A percentile compares a stretch with the other conserved stretches of the same genome.
Evolutionary conservation across 2,113 vertebrate genomes (phyloP).

Genomic region (Phalacrocorax carbo): DNA sequence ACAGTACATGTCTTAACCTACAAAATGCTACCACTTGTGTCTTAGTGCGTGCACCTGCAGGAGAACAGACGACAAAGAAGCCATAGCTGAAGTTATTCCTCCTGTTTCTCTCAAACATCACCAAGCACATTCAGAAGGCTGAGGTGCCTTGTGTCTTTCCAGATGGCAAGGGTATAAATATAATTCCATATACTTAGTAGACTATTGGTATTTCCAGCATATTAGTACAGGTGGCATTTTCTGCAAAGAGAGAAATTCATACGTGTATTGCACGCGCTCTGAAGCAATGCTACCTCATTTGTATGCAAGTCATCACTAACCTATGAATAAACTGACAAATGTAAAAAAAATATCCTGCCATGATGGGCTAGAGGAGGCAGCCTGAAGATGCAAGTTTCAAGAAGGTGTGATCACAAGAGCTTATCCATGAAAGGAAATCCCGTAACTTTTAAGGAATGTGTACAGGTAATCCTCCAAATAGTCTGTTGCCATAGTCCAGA

Average conservation of each 20-base stretch:
- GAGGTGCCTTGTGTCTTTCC: neutral
- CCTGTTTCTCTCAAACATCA: neutral
- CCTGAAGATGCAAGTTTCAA: neutral
- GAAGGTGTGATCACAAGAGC: neutral
- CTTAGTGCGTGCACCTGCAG: neutral
- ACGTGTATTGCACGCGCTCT: fast-evolving
- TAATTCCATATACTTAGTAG: neutral
- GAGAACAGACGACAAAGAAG: neutral
- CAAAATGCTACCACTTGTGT: neutral
- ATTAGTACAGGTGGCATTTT: neutral
- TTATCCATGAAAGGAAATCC: neutral
- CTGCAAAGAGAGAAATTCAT: neutral
- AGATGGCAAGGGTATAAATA: neutral
- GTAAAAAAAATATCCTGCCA: neutral
- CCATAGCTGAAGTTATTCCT: neutral
- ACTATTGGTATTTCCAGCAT: neutral
- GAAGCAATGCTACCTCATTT: neutral
- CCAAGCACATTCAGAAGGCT: neutral
- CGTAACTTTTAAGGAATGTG: neutral
- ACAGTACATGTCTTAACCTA: neutral
- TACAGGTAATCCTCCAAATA: neutral
- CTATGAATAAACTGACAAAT: neutral
- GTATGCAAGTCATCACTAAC: neutral
- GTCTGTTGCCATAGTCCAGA: neutral
- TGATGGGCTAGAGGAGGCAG: neutral